Evolutionary conservation across 2,888 invertebrate species (phyloP).

Genomic region (Suillia variegata): DNA sequence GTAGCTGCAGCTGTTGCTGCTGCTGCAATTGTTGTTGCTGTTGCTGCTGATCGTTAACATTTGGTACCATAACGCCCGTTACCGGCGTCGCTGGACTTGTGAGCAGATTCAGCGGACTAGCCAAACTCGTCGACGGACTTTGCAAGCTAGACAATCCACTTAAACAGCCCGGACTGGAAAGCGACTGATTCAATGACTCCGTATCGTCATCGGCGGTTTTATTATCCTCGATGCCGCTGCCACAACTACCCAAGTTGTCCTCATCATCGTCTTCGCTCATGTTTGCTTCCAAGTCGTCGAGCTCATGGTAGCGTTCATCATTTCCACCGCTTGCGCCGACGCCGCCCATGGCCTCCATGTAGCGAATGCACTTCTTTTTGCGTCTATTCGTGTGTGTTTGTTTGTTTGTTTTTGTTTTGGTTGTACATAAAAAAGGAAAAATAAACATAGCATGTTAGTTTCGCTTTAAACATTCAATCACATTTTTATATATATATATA

Average conservation of each 20-base stretch:
- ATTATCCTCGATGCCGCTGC: conserved; percentile 73
- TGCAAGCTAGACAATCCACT: conserved; percentile 73
- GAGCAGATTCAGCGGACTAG: conserved; percentile 77
- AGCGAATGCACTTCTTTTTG: conserved; percentile 96
- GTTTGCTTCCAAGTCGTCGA: conserved; percentile 33
- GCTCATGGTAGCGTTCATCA: conserved; percentile 66
- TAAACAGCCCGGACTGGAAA: conserved; percentile 67
- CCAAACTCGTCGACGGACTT: conserved; percentile 74
- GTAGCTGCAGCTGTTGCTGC: conserved; percentile 22
- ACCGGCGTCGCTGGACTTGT: conserved; percentile 66
- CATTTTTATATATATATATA: no score
- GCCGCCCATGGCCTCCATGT: conserved; percentile 83
- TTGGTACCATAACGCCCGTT: conserved; percentile 17
- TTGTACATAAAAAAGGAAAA: no score
- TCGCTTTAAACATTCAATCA: no score
- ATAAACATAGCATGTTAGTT: no score
- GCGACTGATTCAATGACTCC: conserved; percentile 68
- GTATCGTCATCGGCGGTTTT: conserved; percentile 72
- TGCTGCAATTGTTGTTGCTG: conserved; percentile 13
- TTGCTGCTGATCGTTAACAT: conserved; percentile 22
- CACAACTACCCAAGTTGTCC: conserved; percentile 78
- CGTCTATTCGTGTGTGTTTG: no score
- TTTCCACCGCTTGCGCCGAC: conserved; percentile 67
- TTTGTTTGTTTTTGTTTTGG: no score
- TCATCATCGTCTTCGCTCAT: conserved; percentile 58